Conservation (phyloP, 2,888 invertebrate species). For the Arrhopalites spinosus region DNA sequence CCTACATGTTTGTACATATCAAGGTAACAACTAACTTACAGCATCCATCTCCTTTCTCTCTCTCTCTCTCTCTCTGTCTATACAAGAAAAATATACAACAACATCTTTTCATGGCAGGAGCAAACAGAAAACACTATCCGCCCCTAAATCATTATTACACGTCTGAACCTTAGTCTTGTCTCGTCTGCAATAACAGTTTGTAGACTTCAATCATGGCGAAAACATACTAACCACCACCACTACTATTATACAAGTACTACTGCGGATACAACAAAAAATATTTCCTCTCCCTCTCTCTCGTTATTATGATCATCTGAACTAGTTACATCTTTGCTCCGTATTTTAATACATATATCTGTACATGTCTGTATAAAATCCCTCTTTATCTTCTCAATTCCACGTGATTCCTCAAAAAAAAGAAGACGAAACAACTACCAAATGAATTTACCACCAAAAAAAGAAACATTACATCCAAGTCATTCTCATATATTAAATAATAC, state of each 20-base stretch:
- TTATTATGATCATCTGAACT: slow-evolving; percentile 15
- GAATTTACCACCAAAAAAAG: no score
- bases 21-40: slow-evolving; percentile 7
- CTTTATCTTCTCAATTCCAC: no score
- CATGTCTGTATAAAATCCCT: no score
- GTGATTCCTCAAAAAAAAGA: no score
- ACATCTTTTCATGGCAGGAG: background rate
- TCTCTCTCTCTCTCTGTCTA: background rate
- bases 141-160: slow-evolving; percentile 35
- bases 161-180: slow-evolving; percentile 10
- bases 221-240: background rate
- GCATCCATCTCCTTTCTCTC: slow-evolving; percentile 13
- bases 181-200: slow-evolving; percentile 13
- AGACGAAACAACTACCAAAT: no score
- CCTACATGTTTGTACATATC: no score
- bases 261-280: background rate
- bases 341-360: background rate
- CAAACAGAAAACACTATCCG: background rate
- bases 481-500: no score
- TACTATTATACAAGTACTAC: no score
- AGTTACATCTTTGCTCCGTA: slow-evolving; percentile 14
- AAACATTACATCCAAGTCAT: no score
- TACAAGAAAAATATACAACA: background rate
- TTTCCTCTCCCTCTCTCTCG: background rate
- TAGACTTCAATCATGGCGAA: slow-evolving; percentile 17